Conservation (phyloP, 2,888 invertebrate genomes). For the Hirtodrosophila alboralis region DNA sequence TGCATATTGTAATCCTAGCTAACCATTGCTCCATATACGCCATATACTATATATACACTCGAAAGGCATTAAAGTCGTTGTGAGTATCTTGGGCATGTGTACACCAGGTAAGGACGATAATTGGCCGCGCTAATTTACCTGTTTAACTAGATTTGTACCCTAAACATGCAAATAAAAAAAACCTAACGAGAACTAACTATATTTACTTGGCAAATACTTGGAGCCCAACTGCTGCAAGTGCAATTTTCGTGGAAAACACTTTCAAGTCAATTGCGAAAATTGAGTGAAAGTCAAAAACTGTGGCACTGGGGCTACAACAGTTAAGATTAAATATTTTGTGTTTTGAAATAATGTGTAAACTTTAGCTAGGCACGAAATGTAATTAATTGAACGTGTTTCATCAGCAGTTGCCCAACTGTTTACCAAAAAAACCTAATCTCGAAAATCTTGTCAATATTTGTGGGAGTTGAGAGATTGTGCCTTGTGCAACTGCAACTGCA, state of each 20-base stretch:
- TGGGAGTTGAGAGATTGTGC: conserved; percentile 34
- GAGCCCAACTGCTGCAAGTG: conserved; percentile 1
- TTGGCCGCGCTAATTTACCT: conserved; percentile 71
- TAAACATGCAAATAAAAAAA: conserved; percentile 63
- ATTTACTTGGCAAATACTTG: conserved; percentile 37
- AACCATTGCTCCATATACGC: conserved; percentile 32
- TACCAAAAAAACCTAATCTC: conserved; percentile 34
- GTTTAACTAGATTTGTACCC: conserved; percentile 69
- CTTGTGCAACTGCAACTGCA: conserved; percentile 53
- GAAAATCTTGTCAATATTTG: conserved; percentile 52
- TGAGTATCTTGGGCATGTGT: conserved; percentile 44
- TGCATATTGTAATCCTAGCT: conserved; percentile 37
- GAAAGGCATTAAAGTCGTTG: conserved; percentile 1
- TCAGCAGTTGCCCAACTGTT: conserved; percentile 22
- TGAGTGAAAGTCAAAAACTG: conserved; percentile 43
- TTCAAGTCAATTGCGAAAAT: conserved; percentile 62
- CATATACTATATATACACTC: background rate
- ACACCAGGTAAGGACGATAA: conserved; percentile 54
- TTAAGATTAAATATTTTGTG: conserved; percentile 27
- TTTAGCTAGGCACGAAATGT: conserved; percentile 57
- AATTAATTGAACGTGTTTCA: conserved; percentile 29
- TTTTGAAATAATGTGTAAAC: conserved; percentile 54
- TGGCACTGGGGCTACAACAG: conserved; percentile 5
- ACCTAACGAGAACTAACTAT: conserved; percentile 36
- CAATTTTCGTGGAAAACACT: conserved; percentile 68